phyloP scores from a whole-genome alignment of 2,797 vertebrate species.

The Etheostoma nigrum region DNA sequence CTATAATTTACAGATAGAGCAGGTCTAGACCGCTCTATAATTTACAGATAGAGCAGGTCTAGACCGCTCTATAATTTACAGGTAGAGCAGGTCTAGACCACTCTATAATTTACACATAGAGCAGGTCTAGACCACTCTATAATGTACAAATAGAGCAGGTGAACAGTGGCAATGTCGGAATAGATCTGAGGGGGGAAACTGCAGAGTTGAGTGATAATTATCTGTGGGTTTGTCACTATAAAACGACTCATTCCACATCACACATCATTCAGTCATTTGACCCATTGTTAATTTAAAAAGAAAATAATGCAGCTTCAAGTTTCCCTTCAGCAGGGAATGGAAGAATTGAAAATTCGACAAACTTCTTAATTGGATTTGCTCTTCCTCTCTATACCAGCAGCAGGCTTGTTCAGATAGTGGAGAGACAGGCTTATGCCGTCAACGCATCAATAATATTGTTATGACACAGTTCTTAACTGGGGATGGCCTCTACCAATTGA shows the following conservation, averaged over 20 bases:
- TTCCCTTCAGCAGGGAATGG: not conserved
- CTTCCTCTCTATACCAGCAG: conserved; percentile 55
- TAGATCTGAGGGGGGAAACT: not conserved
- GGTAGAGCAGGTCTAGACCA: no score
- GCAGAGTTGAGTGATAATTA: not conserved
- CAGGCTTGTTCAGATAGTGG: conserved; percentile 65
- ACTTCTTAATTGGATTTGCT: conserved; percentile 57
- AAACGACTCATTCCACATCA: not conserved
- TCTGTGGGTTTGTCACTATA: not conserved
- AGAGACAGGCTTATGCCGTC: conserved; percentile 76
- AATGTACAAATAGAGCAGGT: no score
- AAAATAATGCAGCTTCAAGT: conserved; percentile 2
- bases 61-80: no score
- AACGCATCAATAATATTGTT: conserved; percentile 76
- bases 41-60: no score
- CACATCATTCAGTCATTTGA: not conserved
- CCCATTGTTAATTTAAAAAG: not conserved
- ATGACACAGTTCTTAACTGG: conserved; percentile 75
- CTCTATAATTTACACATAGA: no score
- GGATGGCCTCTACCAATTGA: conserved; percentile 61
- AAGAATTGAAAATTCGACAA: conserved; percentile 47
- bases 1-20: no score
- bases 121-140: no score
- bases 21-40: no score
- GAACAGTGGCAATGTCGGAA: no score